Conservation (phyloP, 2,888 invertebrate species). For the Suillia variegata region DNA sequence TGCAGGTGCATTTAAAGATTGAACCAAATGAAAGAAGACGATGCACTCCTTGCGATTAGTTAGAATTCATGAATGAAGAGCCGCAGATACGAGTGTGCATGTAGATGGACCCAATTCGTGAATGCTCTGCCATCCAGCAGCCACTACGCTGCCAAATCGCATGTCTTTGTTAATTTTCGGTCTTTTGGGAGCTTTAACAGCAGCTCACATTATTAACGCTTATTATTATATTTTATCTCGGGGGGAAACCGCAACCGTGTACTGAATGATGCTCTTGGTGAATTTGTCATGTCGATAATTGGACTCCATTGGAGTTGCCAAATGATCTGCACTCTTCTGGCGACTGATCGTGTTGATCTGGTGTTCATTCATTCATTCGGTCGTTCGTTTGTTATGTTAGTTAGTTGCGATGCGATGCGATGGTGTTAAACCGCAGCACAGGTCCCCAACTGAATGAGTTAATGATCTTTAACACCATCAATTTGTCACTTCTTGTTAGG, state of each 20-base stretch:
- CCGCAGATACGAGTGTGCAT: conserved; percentile 21
- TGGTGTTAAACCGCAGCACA: neutral
- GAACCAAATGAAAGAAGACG: neutral
- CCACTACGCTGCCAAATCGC: no score
- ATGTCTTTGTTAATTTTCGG: conserved; percentile 57
- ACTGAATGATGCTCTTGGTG: neutral
- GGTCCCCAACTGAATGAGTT: conserved; percentile 35
- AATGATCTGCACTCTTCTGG: no score
- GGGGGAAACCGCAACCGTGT: conserved; percentile 11
- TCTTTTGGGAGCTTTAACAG: conserved; percentile 43
- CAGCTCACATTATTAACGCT: conserved; percentile 49
- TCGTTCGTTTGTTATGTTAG: neutral
- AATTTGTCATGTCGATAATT: conserved; percentile 54
- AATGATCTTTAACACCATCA: conserved; percentile 58
- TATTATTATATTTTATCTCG: conserved; percentile 40
- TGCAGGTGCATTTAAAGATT: conserved; percentile 49
- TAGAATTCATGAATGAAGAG: conserved; percentile 53
- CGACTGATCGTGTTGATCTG: neutral
- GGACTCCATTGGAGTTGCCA: conserved; percentile 22
- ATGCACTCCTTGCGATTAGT: conserved; percentile 46
- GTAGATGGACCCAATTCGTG: conserved; percentile 11
- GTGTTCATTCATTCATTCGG: neutral
- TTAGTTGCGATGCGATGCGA: neutral
- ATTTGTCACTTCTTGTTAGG: conserved; percentile 58
- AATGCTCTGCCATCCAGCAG: conserved; percentile 12